Conservation (phyloP, 2,888 invertebrate species). For the Stomorhina lunata region DNA sequence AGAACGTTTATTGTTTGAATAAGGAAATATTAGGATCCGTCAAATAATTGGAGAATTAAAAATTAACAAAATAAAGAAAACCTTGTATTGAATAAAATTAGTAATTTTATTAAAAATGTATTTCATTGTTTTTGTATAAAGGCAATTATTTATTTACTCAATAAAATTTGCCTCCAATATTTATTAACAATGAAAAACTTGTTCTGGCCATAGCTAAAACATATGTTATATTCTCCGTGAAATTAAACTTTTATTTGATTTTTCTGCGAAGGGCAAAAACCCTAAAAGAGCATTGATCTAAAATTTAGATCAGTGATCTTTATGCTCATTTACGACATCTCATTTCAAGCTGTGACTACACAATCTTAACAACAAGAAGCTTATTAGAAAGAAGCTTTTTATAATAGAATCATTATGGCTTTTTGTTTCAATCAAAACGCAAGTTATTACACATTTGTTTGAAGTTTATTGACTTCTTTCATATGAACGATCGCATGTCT, state of each 20-base stretch:
- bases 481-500: constrained; percentile 35
- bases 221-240: background rate
- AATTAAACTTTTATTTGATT: background rate
- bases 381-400: too few relatives aligned
- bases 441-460: too few relatives aligned
- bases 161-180: background rate
- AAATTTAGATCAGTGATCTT: too few relatives aligned
- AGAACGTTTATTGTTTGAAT: too few relatives aligned
- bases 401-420: too few relatives aligned
- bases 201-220: background rate
- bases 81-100: background rate
- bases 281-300: constrained; percentile 50
- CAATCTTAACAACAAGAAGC: background rate
- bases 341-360: background rate
- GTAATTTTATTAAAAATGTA: too few relatives aligned
- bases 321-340: background rate
- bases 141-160: background rate
- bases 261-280: background rate
- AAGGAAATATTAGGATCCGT: too few relatives aligned
- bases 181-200: background rate
- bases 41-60: too few relatives aligned
- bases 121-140: background rate
- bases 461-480: background rate
- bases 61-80: too few relatives aligned
- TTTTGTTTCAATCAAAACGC: too few relatives aligned